Percentiles rank a stretch among this genome's conserved stretches.
These are phyloP conservation scores for Hirudinaria manillensis DNA, from an alignment of 2,888 invertebrate species.

Conservation along the genomic window DNA sequence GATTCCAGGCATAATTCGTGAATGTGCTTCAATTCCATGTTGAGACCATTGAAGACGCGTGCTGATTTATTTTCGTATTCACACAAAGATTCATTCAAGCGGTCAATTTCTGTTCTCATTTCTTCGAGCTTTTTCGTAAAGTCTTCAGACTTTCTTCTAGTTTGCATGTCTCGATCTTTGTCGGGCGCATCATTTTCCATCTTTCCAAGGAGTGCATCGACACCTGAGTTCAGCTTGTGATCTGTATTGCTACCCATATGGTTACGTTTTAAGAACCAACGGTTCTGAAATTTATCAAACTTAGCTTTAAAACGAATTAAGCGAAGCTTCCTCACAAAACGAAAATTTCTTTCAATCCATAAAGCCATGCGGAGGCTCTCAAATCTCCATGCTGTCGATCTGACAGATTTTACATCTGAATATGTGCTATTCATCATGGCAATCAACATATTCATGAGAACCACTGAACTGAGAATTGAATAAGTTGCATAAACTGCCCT, in stretches of 20 bases:
- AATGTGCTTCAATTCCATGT: constrained; percentile 28
- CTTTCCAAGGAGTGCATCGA: neutral
- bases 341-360: constrained; percentile 33
- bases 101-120: constrained; percentile 21
- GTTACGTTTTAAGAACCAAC: constrained; percentile 32
- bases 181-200: neutral
- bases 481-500: constrained; percentile 35
- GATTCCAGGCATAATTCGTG: constrained; percentile 32
- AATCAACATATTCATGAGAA: constrained; percentile 35
- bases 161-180: constrained; percentile 9
- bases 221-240: neutral
- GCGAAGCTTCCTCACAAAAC: constrained; percentile 11
- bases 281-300: constrained; percentile 32
- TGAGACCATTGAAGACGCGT: constrained; percentile 21
- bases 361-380: constrained; percentile 36
- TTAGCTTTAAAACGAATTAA: constrained; percentile 27
- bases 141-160: constrained; percentile 12
- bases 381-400: constrained; percentile 29
- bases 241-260: neutral
- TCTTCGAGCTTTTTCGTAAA: constrained; percentile 19
- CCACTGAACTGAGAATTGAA: constrained; percentile 31
- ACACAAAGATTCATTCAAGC: constrained; percentile 24
- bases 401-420: constrained; percentile 31
- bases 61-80: constrained; percentile 17
- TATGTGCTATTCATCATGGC: constrained; percentile 38